Percentiles rank a stretch among this genome's conserved stretches.
These are phyloP conservation scores for Ivindomyrus marchei DNA, from an alignment of 2,113 vertebrate species.

Conservation along the genomic window DNA sequence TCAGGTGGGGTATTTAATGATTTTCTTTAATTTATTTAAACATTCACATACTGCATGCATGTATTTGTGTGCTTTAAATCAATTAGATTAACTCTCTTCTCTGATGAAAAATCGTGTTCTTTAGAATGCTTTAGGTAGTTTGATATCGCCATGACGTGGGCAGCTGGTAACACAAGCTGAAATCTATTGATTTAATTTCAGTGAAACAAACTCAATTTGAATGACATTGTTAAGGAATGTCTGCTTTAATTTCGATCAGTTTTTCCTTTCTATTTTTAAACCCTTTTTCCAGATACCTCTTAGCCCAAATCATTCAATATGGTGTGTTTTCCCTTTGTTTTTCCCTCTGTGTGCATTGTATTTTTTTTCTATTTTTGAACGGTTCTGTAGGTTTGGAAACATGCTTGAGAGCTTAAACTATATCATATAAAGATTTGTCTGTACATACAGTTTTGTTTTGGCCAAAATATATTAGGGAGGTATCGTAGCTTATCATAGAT, in stretches of 20 bases:
- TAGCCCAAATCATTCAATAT: background rate
- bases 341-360: background rate
- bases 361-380: background rate
- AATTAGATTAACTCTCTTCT: slow-evolving; percentile 5
- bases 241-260: slow-evolving; percentile 28
- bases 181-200: slow-evolving; percentile 40
- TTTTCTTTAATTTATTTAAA: background rate
- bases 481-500: background rate
- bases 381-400: background rate
- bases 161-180: slow-evolving; percentile 35
- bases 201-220: slow-evolving; percentile 37
- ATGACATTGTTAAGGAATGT: slow-evolving; percentile 35
- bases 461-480: too few species aligned
- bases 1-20: background rate
- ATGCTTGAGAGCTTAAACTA: background rate
- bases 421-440: background rate
- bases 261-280: slow-evolving; percentile 32
- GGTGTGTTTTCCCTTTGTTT: background rate
- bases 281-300: background rate
- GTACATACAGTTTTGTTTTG: background rate
- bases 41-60: background rate
- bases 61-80: background rate
- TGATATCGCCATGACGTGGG: slow-evolving; percentile 26
- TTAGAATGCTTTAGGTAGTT: slow-evolving; percentile 16
- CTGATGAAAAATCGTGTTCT: slow-evolving; percentile 17